phyloP scores from a whole-genome alignment of 1,140 invertebrate species.

The Diorhabda elongata region DNA sequence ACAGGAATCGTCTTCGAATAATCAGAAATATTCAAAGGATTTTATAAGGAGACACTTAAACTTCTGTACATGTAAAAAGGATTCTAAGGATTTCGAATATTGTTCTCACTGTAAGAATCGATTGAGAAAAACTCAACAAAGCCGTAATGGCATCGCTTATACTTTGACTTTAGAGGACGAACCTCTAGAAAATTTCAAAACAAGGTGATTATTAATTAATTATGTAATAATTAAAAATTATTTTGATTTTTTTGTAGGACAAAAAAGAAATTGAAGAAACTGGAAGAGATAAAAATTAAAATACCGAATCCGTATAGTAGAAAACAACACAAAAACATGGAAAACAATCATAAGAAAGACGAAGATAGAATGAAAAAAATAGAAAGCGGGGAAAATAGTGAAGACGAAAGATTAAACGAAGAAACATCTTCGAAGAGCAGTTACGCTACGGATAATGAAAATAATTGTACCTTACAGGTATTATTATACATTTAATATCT shows the following conservation, averaged over 20 bases:
- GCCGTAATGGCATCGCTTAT: slow-evolving; percentile 32
- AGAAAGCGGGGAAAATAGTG: slow-evolving; percentile 3
- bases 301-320: slow-evolving; percentile 21
- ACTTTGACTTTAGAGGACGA: slow-evolving; percentile 33
- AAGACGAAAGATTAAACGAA: background rate
- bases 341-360: slow-evolving; percentile 25
- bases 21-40: too few relatives aligned
- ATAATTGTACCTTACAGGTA: background rate
- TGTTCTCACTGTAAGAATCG: slow-evolving; percentile 25
- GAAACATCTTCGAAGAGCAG: too few relatives aligned
- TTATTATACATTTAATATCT: too few relatives aligned
- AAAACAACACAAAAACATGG: slow-evolving; percentile 30
- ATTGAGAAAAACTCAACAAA: slow-evolving; percentile 22
- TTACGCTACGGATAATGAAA: background rate
- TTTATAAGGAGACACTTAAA: background rate
- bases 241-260: background rate
- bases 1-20: background rate
- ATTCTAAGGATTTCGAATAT: slow-evolving; percentile 8
- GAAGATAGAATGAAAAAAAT: slow-evolving; percentile 5
- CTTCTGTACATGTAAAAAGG: slow-evolving; percentile 4
- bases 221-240: background rate
- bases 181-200: slow-evolving; percentile 14
- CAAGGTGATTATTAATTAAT: background rate
- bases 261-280: slow-evolving; percentile 13
- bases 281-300: slow-evolving; percentile 31